Percentiles rank a stretch among this genome's conserved stretches.
Evolutionary conservation across 2,888 invertebrate genomes (phyloP).

Genomic region (Trissolcus brochymenae): DNA sequence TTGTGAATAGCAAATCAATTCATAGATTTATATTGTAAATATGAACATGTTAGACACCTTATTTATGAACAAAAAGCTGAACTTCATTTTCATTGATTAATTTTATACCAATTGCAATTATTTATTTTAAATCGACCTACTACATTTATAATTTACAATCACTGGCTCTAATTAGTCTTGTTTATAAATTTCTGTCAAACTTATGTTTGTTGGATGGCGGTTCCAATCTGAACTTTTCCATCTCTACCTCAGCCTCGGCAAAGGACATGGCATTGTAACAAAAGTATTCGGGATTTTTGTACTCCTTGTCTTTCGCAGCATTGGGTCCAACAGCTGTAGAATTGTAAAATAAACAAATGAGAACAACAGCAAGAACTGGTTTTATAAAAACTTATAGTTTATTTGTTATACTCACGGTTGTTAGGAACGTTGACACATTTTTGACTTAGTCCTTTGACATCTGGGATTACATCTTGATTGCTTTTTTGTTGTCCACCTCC

Average conservation of each 20-base stretch:
- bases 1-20: no score
- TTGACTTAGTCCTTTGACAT: conserved; percentile 26
- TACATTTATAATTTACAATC: conserved; percentile 3
- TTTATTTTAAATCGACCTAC: background rate
- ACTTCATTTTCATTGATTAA: background rate
- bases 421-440: conserved; percentile 29
- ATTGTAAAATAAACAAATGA: conserved; percentile 3
- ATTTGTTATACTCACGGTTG: conserved; percentile 8
- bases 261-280: conserved; percentile 86
- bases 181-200: conserved; percentile 8
- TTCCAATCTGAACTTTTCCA: conserved; percentile 86
- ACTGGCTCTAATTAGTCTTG: background rate
- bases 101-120: background rate
- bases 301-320: conserved; percentile 83
- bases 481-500: background rate
- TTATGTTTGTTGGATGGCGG: conserved; percentile 33
- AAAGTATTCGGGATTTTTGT: conserved; percentile 93
- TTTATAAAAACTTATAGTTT: background rate
- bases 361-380: background rate
- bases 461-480: background rate
- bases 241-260: conserved; percentile 90
- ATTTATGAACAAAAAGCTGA: no score
- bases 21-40: no score
- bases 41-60: no score
- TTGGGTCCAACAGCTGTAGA: conserved; percentile 83